These are phyloP conservation scores for Botia kubotai DNA, from an alignment of 2,797 vertebrate species.

Conservation along the genomic window DNA sequence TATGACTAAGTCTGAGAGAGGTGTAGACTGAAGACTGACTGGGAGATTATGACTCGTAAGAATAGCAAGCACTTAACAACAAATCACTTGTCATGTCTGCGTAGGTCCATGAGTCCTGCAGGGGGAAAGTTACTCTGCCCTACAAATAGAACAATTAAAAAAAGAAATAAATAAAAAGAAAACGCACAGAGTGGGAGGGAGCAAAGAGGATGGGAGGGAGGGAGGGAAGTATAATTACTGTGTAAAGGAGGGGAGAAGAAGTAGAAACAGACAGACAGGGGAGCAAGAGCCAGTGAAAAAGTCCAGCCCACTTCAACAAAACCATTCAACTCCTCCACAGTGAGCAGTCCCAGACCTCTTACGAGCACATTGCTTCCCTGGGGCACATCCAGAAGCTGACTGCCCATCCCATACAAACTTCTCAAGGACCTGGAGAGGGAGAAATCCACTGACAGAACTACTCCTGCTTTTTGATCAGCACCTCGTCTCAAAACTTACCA, in stretches of 20 bases:
- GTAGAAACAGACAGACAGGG: constrained; percentile 55
- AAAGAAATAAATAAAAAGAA: constrained; percentile 46
- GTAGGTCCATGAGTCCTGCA: constrained; percentile 12
- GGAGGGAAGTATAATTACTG: constrained; percentile 49
- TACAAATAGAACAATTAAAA: constrained; percentile 54
- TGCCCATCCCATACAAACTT: constrained; percentile 64
- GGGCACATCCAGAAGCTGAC: constrained; percentile 64
- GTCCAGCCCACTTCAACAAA: constrained; percentile 74
- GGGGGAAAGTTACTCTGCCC: constrained; percentile 36
- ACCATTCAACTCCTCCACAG: constrained; percentile 69
- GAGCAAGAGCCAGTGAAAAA: constrained; percentile 48
- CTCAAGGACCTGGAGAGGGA: constrained; percentile 53
- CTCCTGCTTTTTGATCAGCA: constrained; percentile 48
- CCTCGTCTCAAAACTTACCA: constrained; percentile 43
- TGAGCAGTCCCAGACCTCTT: constrained; percentile 61
- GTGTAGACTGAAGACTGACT: constrained; percentile 34
- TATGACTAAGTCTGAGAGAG: constrained; percentile 26
- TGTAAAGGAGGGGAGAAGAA: constrained; percentile 47
- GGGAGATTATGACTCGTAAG: constrained; percentile 43
- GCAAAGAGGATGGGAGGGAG: constrained; percentile 56
- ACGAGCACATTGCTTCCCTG: constrained; percentile 60
- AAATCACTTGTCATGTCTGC: constrained; percentile 57
- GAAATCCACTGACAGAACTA: constrained; percentile 53
- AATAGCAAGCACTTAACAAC: constrained; percentile 42
- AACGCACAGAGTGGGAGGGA: constrained; percentile 35